These are phyloP conservation scores for Drosophila pachea DNA, from an alignment of 1,140 invertebrate genomes.

Conservation along the genomic window DNA sequence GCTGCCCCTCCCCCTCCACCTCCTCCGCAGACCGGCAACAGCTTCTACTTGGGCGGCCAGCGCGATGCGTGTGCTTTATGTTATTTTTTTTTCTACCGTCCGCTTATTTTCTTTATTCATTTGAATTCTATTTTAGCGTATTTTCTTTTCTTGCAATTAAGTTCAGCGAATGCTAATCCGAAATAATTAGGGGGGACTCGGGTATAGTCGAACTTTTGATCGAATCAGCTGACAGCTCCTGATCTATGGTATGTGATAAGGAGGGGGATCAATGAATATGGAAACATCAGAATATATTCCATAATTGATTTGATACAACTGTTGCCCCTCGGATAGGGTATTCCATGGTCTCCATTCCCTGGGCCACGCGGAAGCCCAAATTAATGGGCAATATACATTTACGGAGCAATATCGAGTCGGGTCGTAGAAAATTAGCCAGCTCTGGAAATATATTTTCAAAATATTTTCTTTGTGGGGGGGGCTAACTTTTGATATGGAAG, in stretches of 20 bases:
- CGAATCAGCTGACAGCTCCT: no score
- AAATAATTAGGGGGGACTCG: no score
- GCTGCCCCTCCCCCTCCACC: not conserved
- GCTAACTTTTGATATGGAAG: constrained; percentile 19
- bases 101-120: constrained; percentile 2
- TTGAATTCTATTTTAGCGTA: not conserved
- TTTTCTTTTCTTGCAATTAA: constrained; percentile 41
- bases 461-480: constrained; percentile 49
- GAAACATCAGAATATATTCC: no score
- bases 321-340: no score
- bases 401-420: constrained; percentile 26
- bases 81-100: constrained; percentile 13
- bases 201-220: no score
- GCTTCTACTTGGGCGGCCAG: constrained; percentile 51
- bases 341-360: no score
- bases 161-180: constrained; percentile 39
- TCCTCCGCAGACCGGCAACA: constrained; percentile 54
- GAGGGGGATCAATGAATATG: no score
- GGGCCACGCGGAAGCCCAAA: no score
- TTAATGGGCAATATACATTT: no score
- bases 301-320: no score
- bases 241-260: no score
- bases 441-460: constrained; percentile 52
- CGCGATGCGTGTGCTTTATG: constrained; percentile 37
- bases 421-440: constrained; percentile 62